These are phyloP conservation scores for Drosophila simulans DNA, from an alignment of 1,140 invertebrate genomes.

Conservation along the genomic window DNA sequence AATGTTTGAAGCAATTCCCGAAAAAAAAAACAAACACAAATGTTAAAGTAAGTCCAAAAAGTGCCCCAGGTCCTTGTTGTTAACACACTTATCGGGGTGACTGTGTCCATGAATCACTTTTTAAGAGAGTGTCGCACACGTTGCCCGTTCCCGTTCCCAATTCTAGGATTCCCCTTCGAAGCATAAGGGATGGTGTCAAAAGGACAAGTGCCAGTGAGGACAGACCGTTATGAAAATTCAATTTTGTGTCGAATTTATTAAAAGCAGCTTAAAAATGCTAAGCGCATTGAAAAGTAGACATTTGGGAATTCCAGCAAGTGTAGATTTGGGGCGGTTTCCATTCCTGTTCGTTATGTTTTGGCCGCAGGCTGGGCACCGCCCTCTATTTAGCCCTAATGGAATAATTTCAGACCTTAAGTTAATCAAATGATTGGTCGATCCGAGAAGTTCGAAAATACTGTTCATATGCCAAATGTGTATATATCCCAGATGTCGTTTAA, in stretches of 20 bases:
- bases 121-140: constrained; percentile 73
- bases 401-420: constrained; percentile 62
- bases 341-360: constrained; percentile 47
- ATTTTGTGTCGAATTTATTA: constrained; percentile 84
- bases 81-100: constrained; percentile 54
- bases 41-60: neutral
- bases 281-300: constrained; percentile 77
- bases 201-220: constrained; percentile 60
- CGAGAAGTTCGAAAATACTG: constrained; percentile 5
- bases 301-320: constrained; percentile 80
- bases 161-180: neutral
- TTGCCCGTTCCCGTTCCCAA: constrained; percentile 9
- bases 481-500: constrained; percentile 44
- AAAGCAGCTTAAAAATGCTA: constrained; percentile 82
- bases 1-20: neutral
- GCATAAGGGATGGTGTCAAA: constrained; percentile 64
- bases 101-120: constrained; percentile 76
- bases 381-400: constrained; percentile 47
- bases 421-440: constrained; percentile 55
- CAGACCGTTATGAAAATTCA: constrained; percentile 81
- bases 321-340: constrained; percentile 48
- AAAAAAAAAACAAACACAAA: constrained; percentile 11
- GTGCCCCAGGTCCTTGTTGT: constrained; percentile 9
- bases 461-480: constrained; percentile 18
- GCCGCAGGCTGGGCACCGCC: constrained; percentile 49